Conservation (phyloP, 2,797 vertebrate species). For the Macropodus opercularis region DNA sequence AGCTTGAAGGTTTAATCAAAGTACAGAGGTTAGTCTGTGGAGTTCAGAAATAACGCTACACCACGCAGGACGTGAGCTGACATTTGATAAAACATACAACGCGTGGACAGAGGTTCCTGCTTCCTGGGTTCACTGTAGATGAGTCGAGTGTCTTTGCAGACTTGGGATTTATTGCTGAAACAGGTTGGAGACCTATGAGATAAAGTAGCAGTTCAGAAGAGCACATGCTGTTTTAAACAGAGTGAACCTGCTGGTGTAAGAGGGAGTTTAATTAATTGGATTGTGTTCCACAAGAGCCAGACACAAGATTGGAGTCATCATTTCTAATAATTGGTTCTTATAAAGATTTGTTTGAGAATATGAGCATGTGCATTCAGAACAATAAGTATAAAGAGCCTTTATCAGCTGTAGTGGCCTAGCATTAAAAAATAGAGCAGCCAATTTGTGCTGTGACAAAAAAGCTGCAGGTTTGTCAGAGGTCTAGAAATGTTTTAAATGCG, state of each 20-base stretch:
- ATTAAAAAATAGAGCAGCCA: constrained; percentile 38
- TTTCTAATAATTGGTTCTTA: constrained; percentile 26
- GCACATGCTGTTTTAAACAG: constrained; percentile 26
- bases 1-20: constrained; percentile 43
- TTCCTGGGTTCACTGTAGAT: too few species aligned
- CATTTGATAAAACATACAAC: too few species aligned
- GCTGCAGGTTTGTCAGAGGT: constrained; percentile 18
- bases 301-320: not conserved
- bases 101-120: constrained; percentile 6
- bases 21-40: not conserved
- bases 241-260: constrained; percentile 17
- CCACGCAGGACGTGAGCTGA: too few species aligned
- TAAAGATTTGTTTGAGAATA: constrained; percentile 11
- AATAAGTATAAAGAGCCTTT: constrained; percentile 21
- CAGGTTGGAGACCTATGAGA: too few species aligned
- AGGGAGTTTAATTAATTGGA: constrained; percentile 34
- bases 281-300: constrained; percentile 15
- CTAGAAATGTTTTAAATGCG: constrained; percentile 20
- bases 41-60: too few species aligned
- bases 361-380: not conserved
- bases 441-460: constrained; percentile 37
- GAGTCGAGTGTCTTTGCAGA: constrained; percentile 11
- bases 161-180: constrained; percentile 41
- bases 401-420: constrained; percentile 16
- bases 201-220: constrained; percentile 19